Base-by-base conservation (phyloP, 2,113 vertebrate species). In the Lutjanus erythropterus region DNA sequence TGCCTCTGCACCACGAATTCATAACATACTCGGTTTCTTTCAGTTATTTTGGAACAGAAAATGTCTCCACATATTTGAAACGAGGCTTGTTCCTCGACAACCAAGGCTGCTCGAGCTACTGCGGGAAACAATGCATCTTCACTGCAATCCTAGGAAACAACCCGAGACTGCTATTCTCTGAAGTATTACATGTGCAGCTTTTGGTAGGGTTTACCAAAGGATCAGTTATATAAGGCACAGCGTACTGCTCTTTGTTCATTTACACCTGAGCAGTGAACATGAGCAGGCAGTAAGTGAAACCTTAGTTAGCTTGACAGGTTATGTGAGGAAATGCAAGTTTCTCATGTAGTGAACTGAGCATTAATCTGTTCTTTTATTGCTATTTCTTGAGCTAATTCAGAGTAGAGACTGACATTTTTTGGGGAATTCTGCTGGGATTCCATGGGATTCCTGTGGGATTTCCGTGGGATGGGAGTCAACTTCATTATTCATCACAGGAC, bases 181-280 rank as follows among this genome's bases (percentile, higher is more conserved):
- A 79, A 72, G 69, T 59, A 71, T 73, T 83, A 81, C 61, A 71
- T 55, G 39, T 39, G 58, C 62, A 58, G 78, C 71, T 76, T 66
- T 80, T 25, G 12, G 35, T 58, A 5, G 39, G 64, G 47, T 72
- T 89, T 64, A 76, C 61, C 39, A 68, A 77, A 75, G 53, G 35
- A 77, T 68, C 47, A 62, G 42, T 78, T 72, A 71, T 62, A 21
- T 39, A 73, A 81, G 61, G 53, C 35, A 76, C 49, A 44, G 55
- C 29, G 71, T 59, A 53, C 73, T 47, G 44, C 66, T 80, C 29
- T 84, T 82, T 81, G 82, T 62, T 74, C 41, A 79, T 47, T 76
- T 65, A 56, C 76, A 60, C 27, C 61, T 55, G 65, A 69, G 27
- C 23, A 41, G 9, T 18, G 68, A 7, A 27, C 42, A 35, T 68